Evolutionary conservation across 2,888 invertebrate species (phyloP).

Genomic region (Podabrus alpinus): DNA sequence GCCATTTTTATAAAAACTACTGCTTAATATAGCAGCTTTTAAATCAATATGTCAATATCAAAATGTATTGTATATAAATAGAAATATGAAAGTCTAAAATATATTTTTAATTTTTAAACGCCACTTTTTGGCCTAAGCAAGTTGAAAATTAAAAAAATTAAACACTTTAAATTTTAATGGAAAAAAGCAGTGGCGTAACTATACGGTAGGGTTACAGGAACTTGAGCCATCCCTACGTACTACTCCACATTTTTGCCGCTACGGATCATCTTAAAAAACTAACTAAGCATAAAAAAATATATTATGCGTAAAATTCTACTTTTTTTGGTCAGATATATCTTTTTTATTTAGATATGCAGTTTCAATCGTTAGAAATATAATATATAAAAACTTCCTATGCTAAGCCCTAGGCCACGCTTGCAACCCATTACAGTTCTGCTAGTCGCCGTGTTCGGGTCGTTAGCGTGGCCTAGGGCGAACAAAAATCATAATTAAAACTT

Average conservation of each 20-base stretch:
- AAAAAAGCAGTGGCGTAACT: background rate
- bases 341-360: conserved; percentile 44
- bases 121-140: background rate
- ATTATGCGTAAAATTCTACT: conserved; percentile 32
- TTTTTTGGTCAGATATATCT: conserved; percentile 44
- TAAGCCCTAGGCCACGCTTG: no score
- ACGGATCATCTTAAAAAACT: conserved; percentile 37
- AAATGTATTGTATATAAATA: background rate
- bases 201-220: conserved; percentile 15
- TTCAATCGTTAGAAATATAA: conserved; percentile 32
- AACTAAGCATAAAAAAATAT: conserved; percentile 52
- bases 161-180: background rate
- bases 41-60: background rate
- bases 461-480: no score
- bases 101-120: background rate
- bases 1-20: background rate
- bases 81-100: background rate
- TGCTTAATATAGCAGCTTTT: background rate
- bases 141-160: background rate
- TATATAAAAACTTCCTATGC: conserved; percentile 12
- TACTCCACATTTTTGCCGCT: conserved; percentile 13
- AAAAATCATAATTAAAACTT: conserved; percentile 2
- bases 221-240: conserved; percentile 4
- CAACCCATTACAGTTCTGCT: no score
- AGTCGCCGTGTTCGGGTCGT: no score